Base-by-base conservation (phyloP, 35 echinoderm and acorn worm species). In the Hemicentrotus pulcherrimus region DNA sequence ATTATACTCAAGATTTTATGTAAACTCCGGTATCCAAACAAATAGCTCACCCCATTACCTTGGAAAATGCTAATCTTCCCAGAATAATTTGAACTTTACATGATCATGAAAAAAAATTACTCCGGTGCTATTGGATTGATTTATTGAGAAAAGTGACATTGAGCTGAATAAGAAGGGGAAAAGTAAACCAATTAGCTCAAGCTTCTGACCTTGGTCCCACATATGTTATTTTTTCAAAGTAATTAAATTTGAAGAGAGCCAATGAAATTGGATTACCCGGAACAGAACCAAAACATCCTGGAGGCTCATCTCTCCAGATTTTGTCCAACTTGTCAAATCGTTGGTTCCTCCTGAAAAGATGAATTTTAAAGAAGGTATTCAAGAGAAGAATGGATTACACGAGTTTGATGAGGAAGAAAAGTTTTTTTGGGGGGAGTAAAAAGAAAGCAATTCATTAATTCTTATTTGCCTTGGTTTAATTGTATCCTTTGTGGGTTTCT, bases 361-460 rank as follows among this genome's bases (percentile, higher is more conserved):
- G 46, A 93, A 93, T 32, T 46, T 46, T 31, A n/a, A 50, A 93
- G 46, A 93, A 93, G 46, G 46, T 46, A 93, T 48, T 46, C 46
- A 93, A 41, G 88, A 90, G 88, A 45, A 90, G 88, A 90, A 24
- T 45, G 88, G 12, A 45, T 90, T 90, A 90, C 32, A 90, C 32
- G 88, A n/a, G 88, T 90, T 18, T 90, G 5, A 93, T 93, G 48
- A 93, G 13, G 48, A 93, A 93, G 48, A 46, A 93, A 93, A 93
- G 48, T 93, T 93, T 47, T 41, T 33, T 33, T 45, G 90, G 24
- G 65, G 48, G 48, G 48, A 31, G 65, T 13, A 12, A 93, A 93
- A 93, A 93, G 31, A 93, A 58, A 93, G 91, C 91, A 93, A 93
- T 93, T 93, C 91, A 93, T 93, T 93, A 93, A 93, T 93, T 93